Evolutionary conservation across 1,140 invertebrate genomes (phyloP), one percentile per base, ranked within the genome.

Genomic region (Bombus superbus): DNA sequence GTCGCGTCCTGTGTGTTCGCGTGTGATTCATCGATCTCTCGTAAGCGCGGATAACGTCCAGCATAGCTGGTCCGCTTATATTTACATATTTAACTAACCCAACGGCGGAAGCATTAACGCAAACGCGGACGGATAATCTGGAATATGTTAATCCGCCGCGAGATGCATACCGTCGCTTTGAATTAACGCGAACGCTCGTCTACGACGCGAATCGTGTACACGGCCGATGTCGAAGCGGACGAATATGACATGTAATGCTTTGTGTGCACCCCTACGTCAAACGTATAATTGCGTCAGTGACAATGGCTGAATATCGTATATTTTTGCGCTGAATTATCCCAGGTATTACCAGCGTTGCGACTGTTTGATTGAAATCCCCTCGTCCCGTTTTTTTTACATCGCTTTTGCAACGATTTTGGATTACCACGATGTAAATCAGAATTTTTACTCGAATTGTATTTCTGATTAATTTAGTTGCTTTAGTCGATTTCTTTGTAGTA

Each of bases 81-180:
- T 93, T 93, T 92, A 92, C 91, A 92, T 92, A 92, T 92, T 92
- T 92, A 92, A 92, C 89, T 91, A 93, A 89, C 87, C 85, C 86
- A 87, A 89, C 81, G 57, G 76, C 72, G 83, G 86, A 85, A 62
- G 90, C 90, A 93, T 92, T 91, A 93, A 91, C 92, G 91, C 88
- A 89, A 87, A 91, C 85, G 85, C 77, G 80, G 71, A 80, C 86
- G 86, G 82, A 90, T 87, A 87, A 89, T 89, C 83, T 79, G 73
- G 86, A 84, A 88, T 85, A 83, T 89, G 86, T 92, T 91, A 86
- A 89, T 88, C 75, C 81, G 42, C 40, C 47, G 81, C 85, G 87
- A 80, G 69, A 80, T 79, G 85, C 81, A 88, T 88, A 90, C 85
- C 82, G 78, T 85, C 88, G 86, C 85, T 92, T 86, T 87, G 85